Evolutionary conservation across 2,797 vertebrate genomes (phyloP).

Genomic region (Fringilla coelebs): DNA sequence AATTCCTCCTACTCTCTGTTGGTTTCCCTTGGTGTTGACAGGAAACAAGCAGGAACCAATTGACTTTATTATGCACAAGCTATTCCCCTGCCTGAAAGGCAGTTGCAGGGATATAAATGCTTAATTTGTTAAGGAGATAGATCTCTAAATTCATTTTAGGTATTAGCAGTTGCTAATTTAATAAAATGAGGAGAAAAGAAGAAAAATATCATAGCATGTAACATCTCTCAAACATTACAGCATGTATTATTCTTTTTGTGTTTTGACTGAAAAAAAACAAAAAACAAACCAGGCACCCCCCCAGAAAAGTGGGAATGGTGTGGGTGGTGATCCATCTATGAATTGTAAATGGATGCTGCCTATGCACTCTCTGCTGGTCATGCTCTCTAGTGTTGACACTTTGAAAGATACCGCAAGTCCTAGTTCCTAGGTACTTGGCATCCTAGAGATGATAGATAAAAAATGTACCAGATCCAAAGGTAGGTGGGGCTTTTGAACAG

Average conservation of each 20-base stretch:
- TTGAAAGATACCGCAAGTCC: not conserved
- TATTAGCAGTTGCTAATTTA: not conserved
- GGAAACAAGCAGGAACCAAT: not conserved
- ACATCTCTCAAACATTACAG: not conserved
- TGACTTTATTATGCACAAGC: not conserved
- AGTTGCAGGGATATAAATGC: not conserved
- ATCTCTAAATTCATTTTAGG: not conserved
- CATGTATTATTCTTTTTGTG: not conserved
- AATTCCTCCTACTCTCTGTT: not conserved
- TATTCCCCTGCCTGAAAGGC: not conserved
- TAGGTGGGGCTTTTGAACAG: not conserved
- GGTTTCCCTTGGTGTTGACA: not conserved
- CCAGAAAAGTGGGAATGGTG: not conserved
- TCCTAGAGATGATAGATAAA: not conserved
- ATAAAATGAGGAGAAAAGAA: not conserved
- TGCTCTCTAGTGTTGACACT: not conserved
- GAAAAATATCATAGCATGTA: not conserved
- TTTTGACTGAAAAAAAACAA: not conserved
- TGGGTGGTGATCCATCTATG: not conserved
- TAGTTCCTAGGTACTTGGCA: not conserved
- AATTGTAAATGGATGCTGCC: not conserved
- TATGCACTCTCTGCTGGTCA: not conserved
- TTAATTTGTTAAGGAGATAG: not conserved
- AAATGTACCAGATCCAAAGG: not conserved
- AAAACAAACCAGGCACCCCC: rapidly evolving